These are phyloP conservation scores for Lates calcarifer DNA, from an alignment of 2,113 vertebrate species.

Conservation along the genomic window DNA sequence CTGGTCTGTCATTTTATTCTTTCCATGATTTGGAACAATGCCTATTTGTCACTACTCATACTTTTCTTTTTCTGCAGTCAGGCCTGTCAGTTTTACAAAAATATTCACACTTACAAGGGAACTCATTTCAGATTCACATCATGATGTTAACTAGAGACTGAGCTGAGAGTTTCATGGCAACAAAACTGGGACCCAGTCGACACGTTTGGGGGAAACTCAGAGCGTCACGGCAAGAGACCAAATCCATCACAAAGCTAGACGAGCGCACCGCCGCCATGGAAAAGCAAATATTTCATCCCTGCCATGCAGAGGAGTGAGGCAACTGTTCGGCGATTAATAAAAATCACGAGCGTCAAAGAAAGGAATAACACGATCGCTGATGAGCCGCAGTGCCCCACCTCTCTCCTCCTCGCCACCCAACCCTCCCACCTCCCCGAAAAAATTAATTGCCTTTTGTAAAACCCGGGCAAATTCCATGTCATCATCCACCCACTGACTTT, in stretches of 20 bases:
- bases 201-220: neutral
- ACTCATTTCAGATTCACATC: constrained; percentile 46
- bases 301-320: constrained; percentile 4
- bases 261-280: neutral
- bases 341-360: constrained; percentile 24
- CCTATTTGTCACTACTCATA: neutral
- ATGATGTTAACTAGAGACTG: constrained; percentile 22
- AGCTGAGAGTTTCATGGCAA: constrained; percentile 20
- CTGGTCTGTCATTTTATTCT: neutral
- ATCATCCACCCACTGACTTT: constrained; percentile 66
- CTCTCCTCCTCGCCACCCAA: neutral
- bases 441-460: constrained; percentile 68
- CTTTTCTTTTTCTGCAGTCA: neutral
- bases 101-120: constrained; percentile 31
- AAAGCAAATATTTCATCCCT: constrained; percentile 57
- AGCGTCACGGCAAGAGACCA: neutral
- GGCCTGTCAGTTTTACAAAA: constrained; percentile 13
- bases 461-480: constrained; percentile 48
- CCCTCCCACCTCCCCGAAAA: constrained; percentile 26
- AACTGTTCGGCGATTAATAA: constrained; percentile 56
- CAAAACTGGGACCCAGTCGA: constrained; percentile 1
- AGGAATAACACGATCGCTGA: constrained; percentile 14
- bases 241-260: constrained; percentile 36
- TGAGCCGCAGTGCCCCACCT: constrained; percentile 17
- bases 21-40: constrained; percentile 1